Percentiles rank a stretch among this genome's conserved stretches.
phyloP scores from a whole-genome alignment of 2,797 vertebrate genomes.

The Hafferia zeledoni region DNA sequence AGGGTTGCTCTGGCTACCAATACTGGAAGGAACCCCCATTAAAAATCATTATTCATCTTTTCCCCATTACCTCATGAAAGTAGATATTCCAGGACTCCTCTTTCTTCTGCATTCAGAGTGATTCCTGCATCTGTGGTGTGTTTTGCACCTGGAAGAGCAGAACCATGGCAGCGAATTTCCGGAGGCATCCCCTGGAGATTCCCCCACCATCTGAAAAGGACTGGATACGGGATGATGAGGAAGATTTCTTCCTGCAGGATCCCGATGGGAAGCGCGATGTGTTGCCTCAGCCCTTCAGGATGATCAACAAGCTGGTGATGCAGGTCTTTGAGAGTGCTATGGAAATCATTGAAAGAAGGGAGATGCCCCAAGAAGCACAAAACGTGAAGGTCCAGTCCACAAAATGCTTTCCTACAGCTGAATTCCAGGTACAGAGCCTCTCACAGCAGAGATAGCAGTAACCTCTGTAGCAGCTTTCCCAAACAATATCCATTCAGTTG shows the following conservation, averaged over 20 bases:
- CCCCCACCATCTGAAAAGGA: conserved; percentile 72
- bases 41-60: not conserved
- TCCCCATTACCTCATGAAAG: not conserved
- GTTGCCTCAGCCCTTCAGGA: conserved; percentile 79
- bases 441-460: not conserved
- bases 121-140: not conserved
- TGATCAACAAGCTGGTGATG: conserved; percentile 76
- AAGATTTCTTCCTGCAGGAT: conserved; percentile 67
- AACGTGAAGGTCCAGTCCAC: conserved; percentile 22
- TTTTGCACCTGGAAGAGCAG: not conserved
- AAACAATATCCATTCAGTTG: not conserved
- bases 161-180: conserved; percentile 23
- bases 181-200: conserved; percentile 53
- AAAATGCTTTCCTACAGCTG: conserved; percentile 55
- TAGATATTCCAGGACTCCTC: not conserved
- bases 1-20: not conserved
- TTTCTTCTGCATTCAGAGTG: not conserved
- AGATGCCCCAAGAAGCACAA: conserved; percentile 9
- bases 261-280: conserved; percentile 39
- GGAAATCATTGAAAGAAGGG: conserved; percentile 72
- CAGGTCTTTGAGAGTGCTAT: conserved; percentile 71
- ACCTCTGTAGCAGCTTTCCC: not conserved
- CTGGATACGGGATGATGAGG: conserved; percentile 68
- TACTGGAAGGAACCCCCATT: not conserved
- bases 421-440: conserved; percentile 71